phyloP scores from a whole-genome alignment of 1,140 invertebrate genomes.

The Prorops nasuta region DNA sequence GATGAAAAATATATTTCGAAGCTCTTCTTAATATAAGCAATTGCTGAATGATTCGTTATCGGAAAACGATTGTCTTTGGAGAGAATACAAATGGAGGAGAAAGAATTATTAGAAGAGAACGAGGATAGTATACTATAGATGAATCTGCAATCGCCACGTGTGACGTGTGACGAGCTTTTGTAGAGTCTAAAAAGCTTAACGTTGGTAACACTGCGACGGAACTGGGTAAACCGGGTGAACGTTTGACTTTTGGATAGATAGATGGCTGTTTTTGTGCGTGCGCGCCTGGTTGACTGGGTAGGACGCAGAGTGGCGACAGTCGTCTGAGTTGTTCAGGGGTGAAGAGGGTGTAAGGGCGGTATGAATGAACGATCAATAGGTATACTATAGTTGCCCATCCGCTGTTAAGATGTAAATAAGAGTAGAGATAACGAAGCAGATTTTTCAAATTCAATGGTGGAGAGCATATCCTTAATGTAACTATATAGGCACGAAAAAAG shows the following conservation, averaged over 20 bases:
- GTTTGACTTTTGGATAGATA: background rate
- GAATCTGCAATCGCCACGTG: conserved; percentile 31
- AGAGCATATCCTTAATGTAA: no score
- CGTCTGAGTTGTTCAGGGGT: conserved; percentile 19
- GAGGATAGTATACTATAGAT: background rate
- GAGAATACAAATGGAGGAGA: no score
- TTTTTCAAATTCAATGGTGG: no score
- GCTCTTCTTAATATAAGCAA: no score
- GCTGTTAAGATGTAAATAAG: no score
- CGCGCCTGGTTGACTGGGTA: background rate
- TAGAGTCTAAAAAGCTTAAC: background rate
- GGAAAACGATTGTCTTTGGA: no score
- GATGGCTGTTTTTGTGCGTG: background rate
- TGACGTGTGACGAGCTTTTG: conserved; percentile 20
- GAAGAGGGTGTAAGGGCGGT: conserved; percentile 31
- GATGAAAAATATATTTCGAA: no score
- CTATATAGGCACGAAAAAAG: no score
- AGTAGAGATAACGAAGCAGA: no score
- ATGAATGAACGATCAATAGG: conserved; percentile 55
- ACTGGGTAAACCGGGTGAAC: no score
- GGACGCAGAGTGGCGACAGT: conserved; percentile 11
- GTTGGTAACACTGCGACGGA: conserved; percentile 33
- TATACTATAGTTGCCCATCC: conserved; percentile 40
- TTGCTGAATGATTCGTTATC: no score
- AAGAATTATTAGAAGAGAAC: no score